A percentile compares a stretch with the other conserved stretches of the same genome.
phyloP scores from a whole-genome alignment of 2,113 vertebrate genomes.

The Apus apus region DNA sequence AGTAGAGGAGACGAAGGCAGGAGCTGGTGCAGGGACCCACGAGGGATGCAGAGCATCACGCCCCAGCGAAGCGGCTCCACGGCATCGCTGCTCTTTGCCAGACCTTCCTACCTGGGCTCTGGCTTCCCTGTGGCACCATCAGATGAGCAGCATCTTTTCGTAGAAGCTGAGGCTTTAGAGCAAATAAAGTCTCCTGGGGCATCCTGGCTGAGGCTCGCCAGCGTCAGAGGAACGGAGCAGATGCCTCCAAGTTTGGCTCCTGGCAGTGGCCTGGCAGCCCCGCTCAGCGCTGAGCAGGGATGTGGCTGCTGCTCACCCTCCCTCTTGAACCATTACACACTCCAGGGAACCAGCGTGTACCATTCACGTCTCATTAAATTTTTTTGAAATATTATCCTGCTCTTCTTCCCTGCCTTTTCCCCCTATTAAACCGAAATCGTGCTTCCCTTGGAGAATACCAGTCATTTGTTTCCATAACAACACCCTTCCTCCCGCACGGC shows the following conservation, averaged over 20 bases:
- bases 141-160: background rate
- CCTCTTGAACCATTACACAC: background rate
- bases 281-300: fast-evolving
- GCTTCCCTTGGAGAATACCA: constrained; percentile 55
- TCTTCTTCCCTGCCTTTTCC: background rate
- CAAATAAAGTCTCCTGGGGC: fast-evolving
- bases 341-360: background rate
- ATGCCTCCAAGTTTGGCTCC: background rate
- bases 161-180: background rate
- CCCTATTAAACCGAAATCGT: constrained; percentile 28
- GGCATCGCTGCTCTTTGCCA: background rate
- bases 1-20: background rate
- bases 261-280: background rate
- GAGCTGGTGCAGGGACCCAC: fast-evolving
- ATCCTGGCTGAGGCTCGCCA: background rate
- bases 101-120: background rate
- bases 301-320: background rate
- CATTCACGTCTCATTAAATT: background rate
- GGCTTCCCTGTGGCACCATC: fast-evolving
- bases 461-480: constrained; percentile 79
- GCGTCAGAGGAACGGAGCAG: fast-evolving
- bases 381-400: constrained; percentile 50
- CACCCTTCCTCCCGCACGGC: constrained; percentile 26
- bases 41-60: background rate
- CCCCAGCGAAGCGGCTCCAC: no score